These are phyloP conservation scores for Phodopus roborovskii DNA, from an alignment of 2,113 vertebrate species.

Conservation along the genomic window DNA sequence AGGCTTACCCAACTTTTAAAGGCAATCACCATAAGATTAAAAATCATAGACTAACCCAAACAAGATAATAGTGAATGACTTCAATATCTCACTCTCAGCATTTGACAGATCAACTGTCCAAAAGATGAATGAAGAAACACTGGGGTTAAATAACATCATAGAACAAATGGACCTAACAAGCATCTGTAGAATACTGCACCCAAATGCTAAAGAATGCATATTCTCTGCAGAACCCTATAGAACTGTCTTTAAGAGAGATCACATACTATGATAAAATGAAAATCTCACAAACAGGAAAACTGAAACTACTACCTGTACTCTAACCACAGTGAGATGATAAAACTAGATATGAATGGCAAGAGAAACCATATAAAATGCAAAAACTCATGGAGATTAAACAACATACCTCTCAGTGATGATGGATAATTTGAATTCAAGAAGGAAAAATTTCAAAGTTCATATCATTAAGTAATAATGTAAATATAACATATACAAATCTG, in stretches of 20 bases:
- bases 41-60: not conserved
- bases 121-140: not conserved
- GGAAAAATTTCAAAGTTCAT: not conserved
- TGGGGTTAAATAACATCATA: not conserved
- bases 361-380: not conserved
- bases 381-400: not conserved
- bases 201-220: not conserved
- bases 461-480: not conserved
- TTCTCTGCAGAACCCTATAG: not conserved
- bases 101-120: not conserved
- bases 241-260: not conserved
- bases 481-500: not conserved
- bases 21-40: not conserved
- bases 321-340: not conserved
- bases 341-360: not conserved
- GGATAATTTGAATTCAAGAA: not conserved
- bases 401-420: not conserved
- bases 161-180: not conserved
- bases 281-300: not conserved
- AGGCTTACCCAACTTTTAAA: not conserved
- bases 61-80: not conserved
- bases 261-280: not conserved
- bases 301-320: not conserved
- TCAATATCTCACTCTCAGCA: not conserved
- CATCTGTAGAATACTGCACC: not conserved